A percentile compares a stretch with the other conserved stretches of the same genome.
These are phyloP conservation scores for Irena cyanogastra DNA, from an alignment of 2,113 vertebrate species.

Conservation along the genomic window DNA sequence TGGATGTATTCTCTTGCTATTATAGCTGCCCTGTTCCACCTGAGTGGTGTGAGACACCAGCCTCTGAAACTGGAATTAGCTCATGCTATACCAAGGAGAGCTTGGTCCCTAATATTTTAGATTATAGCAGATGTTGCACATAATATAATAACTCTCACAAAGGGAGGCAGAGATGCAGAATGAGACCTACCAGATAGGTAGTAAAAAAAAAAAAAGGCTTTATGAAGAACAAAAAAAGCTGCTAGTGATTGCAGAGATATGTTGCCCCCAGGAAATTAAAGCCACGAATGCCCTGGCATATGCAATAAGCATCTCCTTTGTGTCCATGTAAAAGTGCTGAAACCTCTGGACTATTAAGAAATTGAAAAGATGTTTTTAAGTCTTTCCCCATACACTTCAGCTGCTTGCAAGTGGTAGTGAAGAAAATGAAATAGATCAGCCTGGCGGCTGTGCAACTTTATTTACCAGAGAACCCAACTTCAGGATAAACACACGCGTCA, in stretches of 20 bases:
- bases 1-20: background rate
- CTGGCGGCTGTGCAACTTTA: background rate
- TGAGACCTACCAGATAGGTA: background rate
- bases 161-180: background rate
- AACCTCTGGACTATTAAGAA: background rate
- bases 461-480: background rate
- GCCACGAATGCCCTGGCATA: background rate
- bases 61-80: background rate
- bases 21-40: background rate
- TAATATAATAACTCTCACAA: background rate
- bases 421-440: background rate
- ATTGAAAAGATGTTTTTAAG: background rate
- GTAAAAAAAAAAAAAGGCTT: slow-evolving; percentile 38
- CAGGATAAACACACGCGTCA: rapidly evolving
- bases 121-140: background rate
- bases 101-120: background rate
- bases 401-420: background rate
- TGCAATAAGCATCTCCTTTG: slow-evolving; percentile 32
- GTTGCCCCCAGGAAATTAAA: slow-evolving; percentile 61
- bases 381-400: background rate
- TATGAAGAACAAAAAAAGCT: background rate
- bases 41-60: background rate
- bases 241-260: background rate
- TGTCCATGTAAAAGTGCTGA: background rate
- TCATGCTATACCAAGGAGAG: background rate